A percentile compares a stretch with the other conserved stretches of the same genome.
Conservation (phyloP, 2,888 invertebrate genomes). For the Geotrupes spiniger region DNA sequence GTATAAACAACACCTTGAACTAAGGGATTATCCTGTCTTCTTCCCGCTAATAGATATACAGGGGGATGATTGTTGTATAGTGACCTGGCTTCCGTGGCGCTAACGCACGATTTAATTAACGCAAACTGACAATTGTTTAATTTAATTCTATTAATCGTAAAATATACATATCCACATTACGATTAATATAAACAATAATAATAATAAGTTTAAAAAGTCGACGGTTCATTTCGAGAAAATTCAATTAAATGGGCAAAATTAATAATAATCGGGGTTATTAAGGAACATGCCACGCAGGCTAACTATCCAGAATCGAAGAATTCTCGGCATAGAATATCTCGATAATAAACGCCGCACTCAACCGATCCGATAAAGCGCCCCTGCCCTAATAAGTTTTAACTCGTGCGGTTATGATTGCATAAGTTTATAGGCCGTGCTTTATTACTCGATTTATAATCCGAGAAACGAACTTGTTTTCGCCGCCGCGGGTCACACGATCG, state of each 20-base stretch:
- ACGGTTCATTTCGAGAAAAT: no score
- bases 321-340: constrained; percentile 31
- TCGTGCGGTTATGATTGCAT: background rate
- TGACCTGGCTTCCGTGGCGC: constrained; percentile 10
- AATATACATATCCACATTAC: no score
- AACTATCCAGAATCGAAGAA: constrained; percentile 39
- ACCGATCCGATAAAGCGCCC: constrained; percentile 34
- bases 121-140: no score
- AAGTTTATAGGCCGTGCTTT: background rate
- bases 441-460: no score
- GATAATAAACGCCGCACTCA: constrained; percentile 35
- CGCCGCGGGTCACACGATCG: no score
- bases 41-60: constrained; percentile 39
- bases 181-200: no score
- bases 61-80: constrained; percentile 39
- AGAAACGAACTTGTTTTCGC: no score
- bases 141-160: no score
- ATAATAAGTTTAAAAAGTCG: no score
- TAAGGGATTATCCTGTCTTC: constrained; percentile 35
- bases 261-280: constrained; percentile 39
- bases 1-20: no score
- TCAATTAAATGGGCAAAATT: constrained; percentile 19
- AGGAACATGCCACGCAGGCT: constrained; percentile 38
- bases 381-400: constrained; percentile 28
- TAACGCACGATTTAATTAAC: no score